These are phyloP conservation scores for Drosophila pectinifera DNA, from an alignment of 1,140 invertebrate species.

Conservation along the genomic window DNA sequence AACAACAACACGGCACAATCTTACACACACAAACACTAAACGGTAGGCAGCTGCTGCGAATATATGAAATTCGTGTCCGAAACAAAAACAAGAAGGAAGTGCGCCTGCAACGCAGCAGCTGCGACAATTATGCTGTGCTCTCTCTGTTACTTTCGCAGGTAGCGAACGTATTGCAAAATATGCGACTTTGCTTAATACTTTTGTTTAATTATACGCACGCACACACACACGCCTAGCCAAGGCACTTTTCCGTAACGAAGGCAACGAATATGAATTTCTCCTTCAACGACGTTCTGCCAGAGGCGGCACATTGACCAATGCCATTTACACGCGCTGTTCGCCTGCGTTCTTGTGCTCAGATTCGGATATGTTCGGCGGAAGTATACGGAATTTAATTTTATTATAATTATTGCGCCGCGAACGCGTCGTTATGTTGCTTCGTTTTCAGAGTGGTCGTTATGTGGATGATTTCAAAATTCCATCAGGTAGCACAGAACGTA, in stretches of 20 bases:
- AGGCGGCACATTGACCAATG: slow-evolving; percentile 8
- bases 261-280: slow-evolving; percentile 1
- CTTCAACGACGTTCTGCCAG: slow-evolving; percentile 18
- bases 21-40: slow-evolving; percentile 18
- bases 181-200: slow-evolving; percentile 49
- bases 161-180: slow-evolving; percentile 36
- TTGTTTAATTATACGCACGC: slow-evolving; percentile 53
- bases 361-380: background rate
- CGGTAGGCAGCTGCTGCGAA: slow-evolving; percentile 45
- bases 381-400: slow-evolving; percentile 5
- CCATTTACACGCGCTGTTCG: background rate
- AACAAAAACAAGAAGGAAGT: slow-evolving; percentile 49
- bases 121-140: slow-evolving; percentile 13
- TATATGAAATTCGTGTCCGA: slow-evolving; percentile 23
- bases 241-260: slow-evolving; percentile 31
- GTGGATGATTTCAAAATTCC: background rate
- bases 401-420: slow-evolving; percentile 26
- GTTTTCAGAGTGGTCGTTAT: slow-evolving; percentile 11
- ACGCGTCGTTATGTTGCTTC: slow-evolving; percentile 20
- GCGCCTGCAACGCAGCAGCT: slow-evolving; percentile 23
- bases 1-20: slow-evolving; percentile 17
- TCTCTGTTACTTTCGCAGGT: slow-evolving; percentile 24
- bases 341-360: background rate
- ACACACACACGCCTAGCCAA: slow-evolving; percentile 29
- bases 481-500: background rate